Evolutionary conservation across 2,113 vertebrate species (phyloP), one percentile per base, ranked within the genome.

Genomic region (Antechinus flavipes): DNA sequence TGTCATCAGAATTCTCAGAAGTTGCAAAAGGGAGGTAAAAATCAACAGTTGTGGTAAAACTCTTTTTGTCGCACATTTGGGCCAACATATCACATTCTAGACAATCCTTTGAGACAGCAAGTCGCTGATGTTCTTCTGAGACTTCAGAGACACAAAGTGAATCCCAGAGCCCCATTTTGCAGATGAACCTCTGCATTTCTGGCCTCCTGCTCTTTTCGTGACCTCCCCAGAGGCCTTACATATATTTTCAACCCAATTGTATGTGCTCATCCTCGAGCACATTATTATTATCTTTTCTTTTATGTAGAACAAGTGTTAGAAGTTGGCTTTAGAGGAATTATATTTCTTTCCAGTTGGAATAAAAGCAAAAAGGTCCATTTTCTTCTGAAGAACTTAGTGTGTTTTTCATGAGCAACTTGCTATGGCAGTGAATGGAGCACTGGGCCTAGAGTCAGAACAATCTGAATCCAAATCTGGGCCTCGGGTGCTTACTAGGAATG

Each of bases 131-230:
- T 47, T 61, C 5, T 47, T 8, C 68, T 90, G 10, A 94, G 23
- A 11, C 55, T 84, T 76, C 58, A 14, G 58, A 93, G 30, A 68
- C 25, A 94, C 27, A 93, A 46, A 96, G 30, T 52, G 56, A 90
- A 27, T 76, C 89, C 6, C 92, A 35, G 27, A 58, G 26, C 4
- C 35, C 91, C 26, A 2, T 23, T 23, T 90, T 93, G 42, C 68
- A 95, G 24, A 55, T 95, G 3, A 68, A 6, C 53, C 84, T 92
- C 11, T 30, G 22, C 1, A 68, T 9, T 89, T 54, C 12, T 61
- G 96, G 92, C 54, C 7, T 2, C 91, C 16, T 95, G 61, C 11
- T 94, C 4, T 96, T 52, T 84, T 35, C 16, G 22, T n/a, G 68
- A 76, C 49, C 7, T 2, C 35, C 68, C 19, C 14, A n/a, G 68